Evolutionary conservation across 2,797 vertebrate species (phyloP).

Genomic region (Champsocephalus esox): DNA sequence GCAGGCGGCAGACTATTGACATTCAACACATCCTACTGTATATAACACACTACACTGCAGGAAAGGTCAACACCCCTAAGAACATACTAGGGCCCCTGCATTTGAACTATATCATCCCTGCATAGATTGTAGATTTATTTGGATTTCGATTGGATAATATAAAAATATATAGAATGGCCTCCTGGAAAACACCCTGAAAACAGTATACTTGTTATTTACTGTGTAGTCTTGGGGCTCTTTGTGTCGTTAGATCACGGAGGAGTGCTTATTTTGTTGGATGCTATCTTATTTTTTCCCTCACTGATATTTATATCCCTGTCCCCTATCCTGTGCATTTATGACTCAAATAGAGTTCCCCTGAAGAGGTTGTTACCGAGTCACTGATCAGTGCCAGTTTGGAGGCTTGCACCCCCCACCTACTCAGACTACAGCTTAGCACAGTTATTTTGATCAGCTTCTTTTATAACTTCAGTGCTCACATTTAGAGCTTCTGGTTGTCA

Average conservation of each 20-base stretch:
- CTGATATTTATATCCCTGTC: background rate
- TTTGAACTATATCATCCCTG: background rate
- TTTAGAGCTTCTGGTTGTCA: background rate
- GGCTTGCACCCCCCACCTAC: conserved; percentile 33
- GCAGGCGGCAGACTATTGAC: too few species aligned
- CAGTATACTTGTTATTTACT: too few species aligned
- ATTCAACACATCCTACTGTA: too few species aligned
- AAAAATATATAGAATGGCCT: background rate
- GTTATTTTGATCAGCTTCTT: conserved; percentile 26
- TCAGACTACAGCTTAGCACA: conserved; percentile 21
- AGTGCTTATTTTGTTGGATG: conserved; percentile 10
- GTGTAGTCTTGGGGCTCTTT: background rate
- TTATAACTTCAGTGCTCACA: background rate
- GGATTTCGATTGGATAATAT: background rate
- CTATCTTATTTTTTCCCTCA: background rate
- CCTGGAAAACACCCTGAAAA: background rate
- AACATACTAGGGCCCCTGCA: background rate
- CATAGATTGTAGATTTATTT: background rate
- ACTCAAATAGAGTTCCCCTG: conserved; percentile 28
- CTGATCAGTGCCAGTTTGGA: conserved; percentile 38
- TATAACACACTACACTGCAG: too few species aligned
- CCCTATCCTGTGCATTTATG: conserved; percentile 18
- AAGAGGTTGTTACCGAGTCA: conserved; percentile 22
- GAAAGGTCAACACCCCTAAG: too few species aligned
- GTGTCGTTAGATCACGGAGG: background rate